Evolutionary conservation across 1,140 invertebrate species (phyloP).

Genomic region (Oncopeltus fasciatus): DNA sequence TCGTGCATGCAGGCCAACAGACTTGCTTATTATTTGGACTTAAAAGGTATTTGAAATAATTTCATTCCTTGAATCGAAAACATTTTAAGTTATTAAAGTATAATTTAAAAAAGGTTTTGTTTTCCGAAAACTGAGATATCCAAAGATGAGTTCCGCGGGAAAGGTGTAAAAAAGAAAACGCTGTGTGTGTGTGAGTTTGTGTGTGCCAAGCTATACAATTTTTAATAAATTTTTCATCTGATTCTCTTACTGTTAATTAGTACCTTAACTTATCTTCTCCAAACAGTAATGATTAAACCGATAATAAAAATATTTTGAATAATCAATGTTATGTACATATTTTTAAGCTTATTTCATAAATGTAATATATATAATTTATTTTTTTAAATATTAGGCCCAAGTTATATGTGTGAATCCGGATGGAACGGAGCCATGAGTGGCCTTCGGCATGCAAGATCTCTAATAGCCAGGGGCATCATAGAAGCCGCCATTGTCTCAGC

Average conservation of each 20-base stretch:
- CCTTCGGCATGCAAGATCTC: slow-evolving; percentile 43
- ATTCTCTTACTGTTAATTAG: background rate
- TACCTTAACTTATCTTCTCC: background rate
- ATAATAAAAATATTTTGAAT: background rate
- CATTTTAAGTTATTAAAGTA: no score
- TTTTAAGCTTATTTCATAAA: background rate
- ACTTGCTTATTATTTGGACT: slow-evolving; percentile 47
- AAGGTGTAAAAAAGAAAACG: no score
- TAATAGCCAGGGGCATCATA: slow-evolving; percentile 45
- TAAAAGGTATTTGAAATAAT: slow-evolving; percentile 33
- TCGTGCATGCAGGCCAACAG: slow-evolving; percentile 52
- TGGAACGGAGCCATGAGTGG: slow-evolving; percentile 54
- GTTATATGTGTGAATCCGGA: slow-evolving; percentile 52
- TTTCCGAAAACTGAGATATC: background rate
- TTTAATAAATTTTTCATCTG: no score
- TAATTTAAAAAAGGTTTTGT: no score
- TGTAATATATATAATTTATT: background rate
- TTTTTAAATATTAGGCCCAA: slow-evolving; percentile 39
- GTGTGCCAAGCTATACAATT: no score
- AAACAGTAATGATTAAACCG: background rate
- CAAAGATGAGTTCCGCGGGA: background rate
- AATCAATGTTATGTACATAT: background rate
- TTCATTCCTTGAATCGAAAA: background rate
- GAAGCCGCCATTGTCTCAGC: slow-evolving; percentile 57
- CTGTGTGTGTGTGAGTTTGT: no score